Base-by-base conservation (phyloP, 2,797 vertebrate genomes). In the Phoxinus dragarum region DNA sequence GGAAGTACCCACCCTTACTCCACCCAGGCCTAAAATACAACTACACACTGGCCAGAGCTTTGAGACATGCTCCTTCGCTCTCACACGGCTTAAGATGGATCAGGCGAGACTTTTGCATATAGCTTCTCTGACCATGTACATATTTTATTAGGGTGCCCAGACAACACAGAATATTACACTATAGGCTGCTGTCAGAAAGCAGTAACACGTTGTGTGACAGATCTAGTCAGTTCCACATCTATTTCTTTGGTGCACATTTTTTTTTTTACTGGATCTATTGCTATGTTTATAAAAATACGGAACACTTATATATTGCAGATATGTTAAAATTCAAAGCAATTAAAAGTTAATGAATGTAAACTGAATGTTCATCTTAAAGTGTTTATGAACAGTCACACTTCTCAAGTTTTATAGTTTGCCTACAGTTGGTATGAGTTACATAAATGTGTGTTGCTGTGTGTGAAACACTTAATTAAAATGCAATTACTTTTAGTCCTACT, bases 1-100 rank as follows among this genome's bases (percentile, higher is more conserved):
- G 84, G 59, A 85, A 8, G 82, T 88, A 89, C 88, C 92, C 93
- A 91, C 92, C 91, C 92, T 36, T 76, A 90, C 93, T 93, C 94
- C 92, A 93, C 93, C 93, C 93, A 90, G 84, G 91, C 91, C 90
- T 91, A 92, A 94, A 94, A 94, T 92, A 93, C 89, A 91, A 44
- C 19, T 31, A 42, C 52, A 85, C 44, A 68, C 54, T 19, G 16
- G 75, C 49, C 19, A 72, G 67, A 73, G 56, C 42, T 81, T 81
- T 89, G 36, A 54, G 40, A 54, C 38, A 3, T 38, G 31, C 83
- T 36, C 68, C 16, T 38, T 79, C 78, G 77, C 34, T 82, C 79
- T 73, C 59, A 61, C 14, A 84, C 78, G 11, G 1, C 67, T 40
- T 42, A 9, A 31, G 21, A 52, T 27, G 34, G 8, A 59, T 66